A percentile compares a stretch with the other conserved stretches of the same genome.
Evolutionary conservation across 2,888 invertebrate species (phyloP).

Genomic region (Tillus elongatus): DNA sequence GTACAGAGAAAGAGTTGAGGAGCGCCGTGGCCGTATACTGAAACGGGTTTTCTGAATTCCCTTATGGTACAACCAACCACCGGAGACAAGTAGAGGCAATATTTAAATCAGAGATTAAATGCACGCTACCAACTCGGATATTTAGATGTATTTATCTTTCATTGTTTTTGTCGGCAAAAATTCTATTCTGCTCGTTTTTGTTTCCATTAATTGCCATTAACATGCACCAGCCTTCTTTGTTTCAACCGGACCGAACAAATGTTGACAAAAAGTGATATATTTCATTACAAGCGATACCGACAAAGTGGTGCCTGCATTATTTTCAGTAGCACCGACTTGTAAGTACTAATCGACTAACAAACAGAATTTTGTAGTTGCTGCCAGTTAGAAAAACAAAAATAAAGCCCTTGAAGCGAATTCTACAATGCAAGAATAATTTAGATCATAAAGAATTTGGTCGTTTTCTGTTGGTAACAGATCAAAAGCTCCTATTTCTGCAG

Average conservation of each 20-base stretch:
- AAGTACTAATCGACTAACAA: no score
- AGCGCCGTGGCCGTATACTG: conserved; percentile 23
- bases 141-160: conserved; percentile 34
- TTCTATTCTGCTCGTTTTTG: conserved; percentile 29
- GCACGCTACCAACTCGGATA: conserved; percentile 27
- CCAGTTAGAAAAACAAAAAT: no score
- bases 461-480: no score
- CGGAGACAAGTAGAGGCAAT: conserved; percentile 22
- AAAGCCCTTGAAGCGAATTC: no score
- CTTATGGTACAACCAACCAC: conserved; percentile 18
- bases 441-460: no score
- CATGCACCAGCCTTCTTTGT: conserved; percentile 25
- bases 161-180: conserved; percentile 32
- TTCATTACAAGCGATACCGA: conserved; percentile 19
- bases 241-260: conserved; percentile 20
- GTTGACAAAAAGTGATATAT: conserved; percentile 23
- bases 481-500: no score
- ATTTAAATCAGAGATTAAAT: conserved; percentile 25
- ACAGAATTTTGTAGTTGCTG: no score
- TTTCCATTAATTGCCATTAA: conserved; percentile 34
- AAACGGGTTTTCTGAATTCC: conserved; percentile 21
- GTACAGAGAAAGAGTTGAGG: no score
- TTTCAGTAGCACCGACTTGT: no score
- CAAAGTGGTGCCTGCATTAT: no score
- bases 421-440: no score